A percentile compares a stretch with the other conserved stretches of the same genome.
Evolutionary conservation across 2,113 vertebrate genomes (phyloP).

Genomic region (Oryzias curvinotus): DNA sequence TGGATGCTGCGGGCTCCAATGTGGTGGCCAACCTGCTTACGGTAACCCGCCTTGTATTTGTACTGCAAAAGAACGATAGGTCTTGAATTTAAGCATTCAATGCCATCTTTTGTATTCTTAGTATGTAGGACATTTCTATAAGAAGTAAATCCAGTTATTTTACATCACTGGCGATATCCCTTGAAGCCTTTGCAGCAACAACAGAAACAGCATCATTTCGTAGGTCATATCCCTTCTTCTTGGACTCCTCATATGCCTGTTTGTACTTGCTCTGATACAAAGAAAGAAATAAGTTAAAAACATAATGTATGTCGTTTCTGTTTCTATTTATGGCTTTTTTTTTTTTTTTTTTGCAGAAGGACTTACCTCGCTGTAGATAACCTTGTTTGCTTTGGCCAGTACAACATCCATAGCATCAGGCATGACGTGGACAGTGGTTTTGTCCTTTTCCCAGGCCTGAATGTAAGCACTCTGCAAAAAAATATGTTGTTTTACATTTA

Average conservation of each 20-base stretch:
- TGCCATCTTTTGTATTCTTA: neutral
- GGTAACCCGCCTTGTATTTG: conserved; percentile 83
- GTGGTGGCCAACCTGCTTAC: conserved; percentile 85
- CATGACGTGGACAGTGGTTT: conserved; percentile 85
- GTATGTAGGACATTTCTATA: neutral
- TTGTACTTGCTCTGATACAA: conserved; percentile 85
- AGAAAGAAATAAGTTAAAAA: conserved; percentile 6
- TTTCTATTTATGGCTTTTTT: too few species aligned
- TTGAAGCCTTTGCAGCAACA: conserved; percentile 80
- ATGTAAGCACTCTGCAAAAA: conserved; percentile 74
- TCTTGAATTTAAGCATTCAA: neutral
- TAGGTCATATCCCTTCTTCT: conserved; percentile 86
- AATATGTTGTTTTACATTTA: neutral
- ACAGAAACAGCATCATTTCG: conserved; percentile 85
- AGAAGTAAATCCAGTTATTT: neutral
- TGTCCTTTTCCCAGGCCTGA: conserved; percentile 84
- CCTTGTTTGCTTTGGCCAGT: conserved; percentile 85
- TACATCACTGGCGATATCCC: conserved; percentile 89
- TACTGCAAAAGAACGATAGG: conserved; percentile 32
- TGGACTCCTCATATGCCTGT: conserved; percentile 85
- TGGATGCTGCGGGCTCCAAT: conserved; percentile 80
- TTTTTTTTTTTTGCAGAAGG: too few species aligned
- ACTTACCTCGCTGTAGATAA: conserved; percentile 80
- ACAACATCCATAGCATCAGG: conserved; percentile 86
- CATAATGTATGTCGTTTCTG: neutral